Base-by-base conservation (phyloP, 2,888 invertebrate genomes). In the Eurois occulta region DNA sequence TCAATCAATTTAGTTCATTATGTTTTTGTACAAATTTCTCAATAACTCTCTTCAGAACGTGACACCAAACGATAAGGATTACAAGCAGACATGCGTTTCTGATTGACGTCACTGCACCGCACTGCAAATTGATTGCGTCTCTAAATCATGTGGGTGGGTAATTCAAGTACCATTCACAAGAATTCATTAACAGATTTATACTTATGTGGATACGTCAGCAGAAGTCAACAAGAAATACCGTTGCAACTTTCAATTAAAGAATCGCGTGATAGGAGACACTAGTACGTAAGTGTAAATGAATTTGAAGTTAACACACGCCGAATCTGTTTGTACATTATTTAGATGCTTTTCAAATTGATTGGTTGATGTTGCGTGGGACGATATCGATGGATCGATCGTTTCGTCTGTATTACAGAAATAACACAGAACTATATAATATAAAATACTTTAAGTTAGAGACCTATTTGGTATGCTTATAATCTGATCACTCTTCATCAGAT, bases 181-280 rank as follows among this genome's bases (percentile, higher is more conserved):
- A 48, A 52, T 38, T 62, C 46, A 79, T 80, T 68, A 81, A 32
- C 66, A 81, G 62, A 43, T 72, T 66, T 24, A 65, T 65, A 75
- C 41, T 66, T 75, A 41, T 2, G 55, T 84, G 32, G 21, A 18
- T 28, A 69, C 64, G 72, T 81, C 74, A 77, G 55, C 65, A 62
- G 60, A 28, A 32, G 60, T 78, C 7, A 41, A 35, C 65, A 41
- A 32, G 41, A 46, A 16, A 38, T 64, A 48, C 32, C 41, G n/a
- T 70, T 81, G 58, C 65, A 1, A n/a, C 65, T 38, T n/a, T 1
- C 16, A 65, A 66, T 69, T 43, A 66, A 35, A 69, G 28, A 13
- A 4, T 75, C 48, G 62, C 41, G 41, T 72, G 69, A 62, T 65
- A 66, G 55, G 28, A 46, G 28, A 71, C 32, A 38, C 28, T 55